These are phyloP conservation scores for Sinocyclocheilus anshuiensis DNA, from an alignment of 2,113 vertebrate genomes.

Conservation along the genomic window DNA sequence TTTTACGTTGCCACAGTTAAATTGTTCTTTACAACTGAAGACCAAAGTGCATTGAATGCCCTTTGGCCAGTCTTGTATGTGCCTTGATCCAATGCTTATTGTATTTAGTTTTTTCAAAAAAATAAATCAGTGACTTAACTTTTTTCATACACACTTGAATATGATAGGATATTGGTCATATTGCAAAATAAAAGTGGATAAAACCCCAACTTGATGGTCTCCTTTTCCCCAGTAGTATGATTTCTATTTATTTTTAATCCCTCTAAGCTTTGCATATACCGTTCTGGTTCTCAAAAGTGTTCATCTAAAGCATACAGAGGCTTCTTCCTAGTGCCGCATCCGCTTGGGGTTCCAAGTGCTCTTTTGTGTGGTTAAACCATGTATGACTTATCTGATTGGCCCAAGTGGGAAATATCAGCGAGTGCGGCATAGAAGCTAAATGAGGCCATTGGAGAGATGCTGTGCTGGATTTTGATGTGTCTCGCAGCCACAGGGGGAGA, in stretches of 20 bases:
- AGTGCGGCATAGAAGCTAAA: constrained; percentile 62
- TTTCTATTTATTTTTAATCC: constrained; percentile 22
- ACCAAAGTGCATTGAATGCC: constrained; percentile 99
- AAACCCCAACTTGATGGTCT: constrained; percentile 73
- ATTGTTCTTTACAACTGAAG: constrained; percentile 91
- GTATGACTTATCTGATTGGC: constrained; percentile 71
- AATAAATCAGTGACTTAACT: constrained; percentile 85
- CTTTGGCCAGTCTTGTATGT: constrained; percentile 99
- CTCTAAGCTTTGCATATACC: neutral
- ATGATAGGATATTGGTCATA: constrained; percentile 97
- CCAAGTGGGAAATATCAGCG: constrained; percentile 67
- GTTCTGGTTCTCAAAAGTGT: neutral
- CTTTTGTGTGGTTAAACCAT: constrained; percentile 70
- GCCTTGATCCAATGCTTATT: constrained; percentile 99
- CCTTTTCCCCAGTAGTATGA: constrained; percentile 53
- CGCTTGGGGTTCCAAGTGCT: constrained; percentile 68
- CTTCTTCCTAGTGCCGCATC: constrained; percentile 61
- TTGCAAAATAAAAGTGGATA: constrained; percentile 92
- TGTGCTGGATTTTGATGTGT: constrained; percentile 67
- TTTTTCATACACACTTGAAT: constrained; percentile 94
- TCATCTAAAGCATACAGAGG: constrained; percentile 6
- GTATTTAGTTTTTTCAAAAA: constrained; percentile 94
- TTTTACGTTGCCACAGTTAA: constrained; percentile 89
- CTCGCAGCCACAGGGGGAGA: constrained; percentile 55
- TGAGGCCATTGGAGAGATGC: constrained; percentile 65